Base-by-base conservation (phyloP, 2,797 vertebrate species). In the Sebastes iracundus region DNA sequence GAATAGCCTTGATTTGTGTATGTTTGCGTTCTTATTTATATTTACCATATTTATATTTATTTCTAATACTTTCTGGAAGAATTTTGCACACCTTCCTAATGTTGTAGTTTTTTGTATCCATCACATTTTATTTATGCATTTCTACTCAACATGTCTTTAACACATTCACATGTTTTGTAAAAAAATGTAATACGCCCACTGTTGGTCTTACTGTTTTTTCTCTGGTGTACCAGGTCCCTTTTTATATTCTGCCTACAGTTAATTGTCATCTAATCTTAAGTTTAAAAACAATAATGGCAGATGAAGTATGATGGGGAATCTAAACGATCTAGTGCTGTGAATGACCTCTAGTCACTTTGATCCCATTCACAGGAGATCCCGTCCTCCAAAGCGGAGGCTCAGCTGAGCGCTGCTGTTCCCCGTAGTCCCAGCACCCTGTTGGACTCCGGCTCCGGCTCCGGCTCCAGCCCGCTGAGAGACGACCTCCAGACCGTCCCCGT, bases 401-500 rank as follows among this genome's bases (percentile, higher is more conserved):
- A 79, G 42, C 79, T 56, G 69, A 49, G 33, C 33, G 73, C 87
- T 9, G 46, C 82, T 7, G 85, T 82, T 42, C 85, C 88, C 6
- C 20, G 4, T 1, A 79, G 88, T 79, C 87, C 85, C 35, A 61
- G 49, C 75, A 62, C 56, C 49, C 67, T 72, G 53, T 33, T 76
- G 70, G 87, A 87, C 49, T 53, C 20, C 20, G 9, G 49, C 18
- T 52, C 42, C 42, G 25, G 30, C 32, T 80, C 82, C 59, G 38
- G 49, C 18, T 52, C 49, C 49, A 92, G 90, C 32, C 87, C 89
- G 0, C 18, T 72, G 18, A 81, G 69, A 56, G 91, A 93, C 68
- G 91, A 92, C 32, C 90, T 89, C 18, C 94, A 93, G 84, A 88
- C 85, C 0, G 89, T 90, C 23, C 91, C 93, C 0, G 77, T 88